Evolutionary conservation across 2,888 invertebrate species (phyloP).

Genomic region (Volucella zonaria): DNA sequence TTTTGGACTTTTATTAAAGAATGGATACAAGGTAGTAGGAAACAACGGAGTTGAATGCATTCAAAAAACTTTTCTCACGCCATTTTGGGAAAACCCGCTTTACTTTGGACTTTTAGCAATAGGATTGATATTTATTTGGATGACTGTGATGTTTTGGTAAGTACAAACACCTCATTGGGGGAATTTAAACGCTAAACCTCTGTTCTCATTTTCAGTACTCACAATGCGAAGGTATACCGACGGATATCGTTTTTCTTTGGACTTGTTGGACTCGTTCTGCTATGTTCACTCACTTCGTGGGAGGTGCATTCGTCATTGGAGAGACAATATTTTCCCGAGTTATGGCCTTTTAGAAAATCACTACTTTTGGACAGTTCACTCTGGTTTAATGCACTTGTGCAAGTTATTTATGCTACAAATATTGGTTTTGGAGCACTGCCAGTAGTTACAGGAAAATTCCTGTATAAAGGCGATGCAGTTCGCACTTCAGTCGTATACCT

Average conservation of each 20-base stretch:
- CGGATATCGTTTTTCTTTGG: constrained; percentile 81
- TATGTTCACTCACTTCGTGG: constrained; percentile 81
- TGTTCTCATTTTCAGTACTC: constrained; percentile 78
- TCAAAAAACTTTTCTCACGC: constrained; percentile 81
- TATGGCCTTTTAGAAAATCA: constrained; percentile 79
- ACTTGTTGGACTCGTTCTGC: constrained; percentile 78
- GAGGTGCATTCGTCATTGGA: constrained; percentile 80
- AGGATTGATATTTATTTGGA: constrained; percentile 81
- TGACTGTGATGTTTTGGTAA: constrained; percentile 81
- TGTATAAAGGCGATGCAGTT: constrained; percentile 82
- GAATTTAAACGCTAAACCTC: neutral
- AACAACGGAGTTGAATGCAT: constrained; percentile 81
- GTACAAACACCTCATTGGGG: constrained; percentile 31
- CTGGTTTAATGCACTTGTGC: constrained; percentile 82
- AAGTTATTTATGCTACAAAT: constrained; percentile 82
- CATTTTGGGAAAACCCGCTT: constrained; percentile 82
- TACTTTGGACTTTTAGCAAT: constrained; percentile 81
- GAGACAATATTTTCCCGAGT: constrained; percentile 79
- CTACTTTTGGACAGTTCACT: constrained; percentile 79
- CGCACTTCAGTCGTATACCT: constrained; percentile 82
- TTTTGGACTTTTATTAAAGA: constrained; percentile 73
- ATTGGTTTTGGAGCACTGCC: constrained; percentile 82
- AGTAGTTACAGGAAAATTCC: constrained; percentile 82
- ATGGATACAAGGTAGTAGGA: constrained; percentile 79
- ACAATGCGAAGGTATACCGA: constrained; percentile 81